These are phyloP conservation scores for Psettodes erumei DNA, from an alignment of 2,113 vertebrate species.

Conservation along the genomic window DNA sequence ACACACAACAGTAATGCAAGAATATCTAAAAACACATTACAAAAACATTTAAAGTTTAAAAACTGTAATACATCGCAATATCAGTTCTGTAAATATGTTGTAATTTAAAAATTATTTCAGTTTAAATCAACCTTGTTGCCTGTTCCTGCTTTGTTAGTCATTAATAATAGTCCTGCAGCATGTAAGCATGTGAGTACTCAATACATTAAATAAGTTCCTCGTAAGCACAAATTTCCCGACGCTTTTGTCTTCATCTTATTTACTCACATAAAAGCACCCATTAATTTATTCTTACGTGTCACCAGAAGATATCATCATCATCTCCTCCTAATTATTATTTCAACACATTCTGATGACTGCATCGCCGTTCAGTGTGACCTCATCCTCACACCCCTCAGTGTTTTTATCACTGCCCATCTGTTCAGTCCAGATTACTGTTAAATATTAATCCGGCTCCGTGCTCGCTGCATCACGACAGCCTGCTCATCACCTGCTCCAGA, in stretches of 20 bases:
- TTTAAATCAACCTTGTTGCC: background rate
- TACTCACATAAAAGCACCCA: background rate
- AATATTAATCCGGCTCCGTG: slow-evolving; percentile 60
- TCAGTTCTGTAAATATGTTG: background rate
- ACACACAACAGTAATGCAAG: background rate
- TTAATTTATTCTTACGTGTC: background rate
- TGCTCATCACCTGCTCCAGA: slow-evolving; percentile 61
- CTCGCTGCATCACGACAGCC: slow-evolving; percentile 54
- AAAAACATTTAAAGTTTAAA: background rate
- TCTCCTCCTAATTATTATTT: slow-evolving; percentile 13
- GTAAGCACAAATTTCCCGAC: background rate
- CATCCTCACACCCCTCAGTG: slow-evolving; percentile 7
- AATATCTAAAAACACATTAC: background rate
- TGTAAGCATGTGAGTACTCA: too few species aligned
- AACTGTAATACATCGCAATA: background rate
- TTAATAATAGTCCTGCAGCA: too few species aligned
- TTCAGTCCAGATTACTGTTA: slow-evolving; percentile 52
- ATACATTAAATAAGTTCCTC: too few species aligned
- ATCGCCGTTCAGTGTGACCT: slow-evolving; percentile 20
- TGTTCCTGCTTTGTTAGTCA: too few species aligned
- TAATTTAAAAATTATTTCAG: background rate
- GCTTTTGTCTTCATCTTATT: background rate
- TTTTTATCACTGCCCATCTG: slow-evolving; percentile 54
- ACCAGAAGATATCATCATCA: background rate
- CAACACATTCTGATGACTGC: slow-evolving; percentile 15